A percentile compares a stretch with the other conserved stretches of the same genome.
Evolutionary conservation across 2,797 vertebrate species (phyloP).

Genomic region (Carapus acus): DNA sequence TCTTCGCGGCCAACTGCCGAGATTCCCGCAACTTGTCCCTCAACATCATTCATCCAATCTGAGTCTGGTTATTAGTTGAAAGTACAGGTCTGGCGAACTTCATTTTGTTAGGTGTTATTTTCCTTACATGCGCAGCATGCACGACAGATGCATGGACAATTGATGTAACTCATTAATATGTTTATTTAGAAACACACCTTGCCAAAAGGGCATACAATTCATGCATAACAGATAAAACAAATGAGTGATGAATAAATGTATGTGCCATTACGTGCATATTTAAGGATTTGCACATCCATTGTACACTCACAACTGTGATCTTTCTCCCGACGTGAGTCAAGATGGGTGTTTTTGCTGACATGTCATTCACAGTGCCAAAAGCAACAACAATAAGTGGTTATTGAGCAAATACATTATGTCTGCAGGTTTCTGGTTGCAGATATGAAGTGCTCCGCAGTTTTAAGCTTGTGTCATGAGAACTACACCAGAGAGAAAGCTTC

Average conservation of each 20-base stretch:
- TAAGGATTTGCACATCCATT: too few species aligned
- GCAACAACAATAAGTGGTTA: neutral
- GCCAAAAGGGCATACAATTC: neutral
- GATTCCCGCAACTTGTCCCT: neutral
- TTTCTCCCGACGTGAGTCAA: too few species aligned
- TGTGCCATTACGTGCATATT: neutral
- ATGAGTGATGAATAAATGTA: neutral
- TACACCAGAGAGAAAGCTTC: too few species aligned
- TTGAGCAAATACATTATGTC: neutral
- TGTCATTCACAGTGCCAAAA: neutral
- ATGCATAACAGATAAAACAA: neutral
- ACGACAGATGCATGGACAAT: too few species aligned
- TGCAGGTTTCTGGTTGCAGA: too few species aligned
- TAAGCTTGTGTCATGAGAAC: too few species aligned
- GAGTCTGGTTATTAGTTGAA: slow-evolving; percentile 6
- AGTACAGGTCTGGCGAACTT: neutral
- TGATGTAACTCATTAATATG: neutral
- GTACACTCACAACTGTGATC: too few species aligned
- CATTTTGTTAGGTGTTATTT: too few species aligned
- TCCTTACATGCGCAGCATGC: too few species aligned
- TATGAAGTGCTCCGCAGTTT: too few species aligned
- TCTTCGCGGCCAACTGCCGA: neutral
- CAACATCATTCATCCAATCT: slow-evolving; percentile 20
- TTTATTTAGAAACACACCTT: neutral
- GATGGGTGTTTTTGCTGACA: too few species aligned